These are phyloP conservation scores for Archivesica marissinica DNA, from an alignment of 1,140 invertebrate genomes.

Conservation along the genomic window DNA sequence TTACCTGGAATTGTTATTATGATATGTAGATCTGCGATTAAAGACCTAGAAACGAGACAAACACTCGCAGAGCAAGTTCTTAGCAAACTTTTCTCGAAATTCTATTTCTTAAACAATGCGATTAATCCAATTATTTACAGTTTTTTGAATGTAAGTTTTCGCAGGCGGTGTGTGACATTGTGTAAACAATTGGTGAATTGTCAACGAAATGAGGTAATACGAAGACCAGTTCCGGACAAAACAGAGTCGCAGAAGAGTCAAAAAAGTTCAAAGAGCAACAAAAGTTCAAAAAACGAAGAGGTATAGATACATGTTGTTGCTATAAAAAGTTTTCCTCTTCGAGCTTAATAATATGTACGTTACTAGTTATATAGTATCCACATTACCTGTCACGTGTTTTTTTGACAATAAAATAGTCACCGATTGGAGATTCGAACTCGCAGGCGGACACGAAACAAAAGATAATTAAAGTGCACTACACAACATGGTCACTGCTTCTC, in stretches of 20 bases:
- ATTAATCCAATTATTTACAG: constrained; percentile 82
- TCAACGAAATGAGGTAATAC: not conserved
- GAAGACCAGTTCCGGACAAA: constrained; percentile 33
- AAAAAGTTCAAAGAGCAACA: constrained; percentile 52
- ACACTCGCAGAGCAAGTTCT: constrained; percentile 61
- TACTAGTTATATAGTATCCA: no score
- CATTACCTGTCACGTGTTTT: no score
- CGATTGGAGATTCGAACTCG: no score
- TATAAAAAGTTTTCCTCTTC: no score
- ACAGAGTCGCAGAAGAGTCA: constrained; percentile 52
- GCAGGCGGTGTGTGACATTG: constrained; percentile 63
- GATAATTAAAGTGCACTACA: no score
- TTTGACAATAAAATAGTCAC: no score
- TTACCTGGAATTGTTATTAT: constrained; percentile 73
- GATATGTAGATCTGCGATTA: constrained; percentile 67
- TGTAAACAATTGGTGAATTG: constrained; percentile 49
- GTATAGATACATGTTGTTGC: constrained; percentile 24
- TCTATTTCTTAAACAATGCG: constrained; percentile 80
- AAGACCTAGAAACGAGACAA: constrained; percentile 65
- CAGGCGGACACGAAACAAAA: no score
- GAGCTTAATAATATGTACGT: no score
- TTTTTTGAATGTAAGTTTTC: constrained; percentile 80
- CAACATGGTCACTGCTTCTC: no score
- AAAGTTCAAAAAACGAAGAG: constrained; percentile 55
- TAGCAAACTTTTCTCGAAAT: constrained; percentile 78